Evolutionary conservation across 2,888 invertebrate genomes (phyloP), one percentile per base, ranked within the genome.

Genomic region (Anthrax anthrax): DNA sequence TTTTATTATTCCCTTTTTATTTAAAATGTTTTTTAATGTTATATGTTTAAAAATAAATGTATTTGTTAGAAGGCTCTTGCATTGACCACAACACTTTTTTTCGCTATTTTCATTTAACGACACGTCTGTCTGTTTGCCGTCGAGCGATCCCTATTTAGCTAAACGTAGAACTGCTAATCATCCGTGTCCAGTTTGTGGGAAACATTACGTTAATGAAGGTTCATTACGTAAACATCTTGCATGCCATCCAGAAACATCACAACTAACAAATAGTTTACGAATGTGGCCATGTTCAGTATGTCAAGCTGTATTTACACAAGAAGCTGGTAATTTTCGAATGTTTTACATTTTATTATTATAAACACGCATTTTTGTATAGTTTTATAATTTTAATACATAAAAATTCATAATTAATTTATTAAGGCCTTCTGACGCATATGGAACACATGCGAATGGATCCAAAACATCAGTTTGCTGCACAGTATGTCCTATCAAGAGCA

Each of bases 231-330:
- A 92, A 70, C 92, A 92, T 70, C 76, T 92, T 60, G 89, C 91
- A 56, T 89, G 90, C 62, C 92, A 92, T 70, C 91, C 91, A 42
- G 91, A 91, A 73, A 87, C 89, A 45, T 78, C 81, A 56, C 88
- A 87, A 67, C 75, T 88, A 54, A 84, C 87, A 57, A 84, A 83
- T 64, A 84, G 87, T 57, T 76, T 92, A 55, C 76, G 91, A 65
- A 92, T 91, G 90, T 92, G 91, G 91, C 91, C 91, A 47, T 92
- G 92, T 71, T 89, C 89, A 54, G 90, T 91, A 53, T 92, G 92
- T 66, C 90, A 91, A 70, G 90, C 91, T 47, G 91, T 92, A 55
- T 92, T 92, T 69, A 90, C 91, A 42, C 89, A 91, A 67, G 92
- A 92, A 74, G 84, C 87, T 71, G 91, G 91, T 92, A 74, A 72